Conservation (phyloP, 2,797 vertebrate genomes). For the Acanthurus lineatus region DNA sequence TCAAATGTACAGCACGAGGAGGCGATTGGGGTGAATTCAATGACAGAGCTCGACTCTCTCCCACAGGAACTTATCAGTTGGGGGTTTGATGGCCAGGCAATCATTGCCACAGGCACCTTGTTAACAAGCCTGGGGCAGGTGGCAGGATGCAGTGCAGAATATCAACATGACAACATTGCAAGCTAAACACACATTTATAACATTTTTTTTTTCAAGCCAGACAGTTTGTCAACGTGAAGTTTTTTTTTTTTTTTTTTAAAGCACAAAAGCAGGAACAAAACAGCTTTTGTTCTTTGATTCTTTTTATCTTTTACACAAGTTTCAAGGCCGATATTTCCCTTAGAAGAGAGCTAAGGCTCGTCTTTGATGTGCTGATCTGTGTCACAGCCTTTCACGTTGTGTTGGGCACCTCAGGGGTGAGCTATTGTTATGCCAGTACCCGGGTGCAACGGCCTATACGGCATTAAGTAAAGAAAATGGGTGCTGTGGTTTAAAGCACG, state of each 20-base stretch:
- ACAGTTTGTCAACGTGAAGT: conserved; percentile 46
- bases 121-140: conserved; percentile 81
- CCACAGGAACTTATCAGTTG: conserved; percentile 78
- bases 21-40: conserved; percentile 74
- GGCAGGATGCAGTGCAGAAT: conserved; percentile 68
- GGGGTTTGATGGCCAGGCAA: conserved; percentile 80
- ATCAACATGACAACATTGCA: conserved; percentile 50
- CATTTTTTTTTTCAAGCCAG: conserved; percentile 9
- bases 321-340: conserved; percentile 27
- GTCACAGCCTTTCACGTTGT: conserved; percentile 51
- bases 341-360: conserved; percentile 15
- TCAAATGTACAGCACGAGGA: conserved; percentile 70
- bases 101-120: conserved; percentile 81
- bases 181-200: conserved; percentile 50
- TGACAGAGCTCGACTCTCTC: conserved; percentile 66
- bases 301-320: conserved; percentile 50
- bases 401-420: conserved; percentile 42
- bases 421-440: conserved; percentile 55
- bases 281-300: conserved; percentile 6
- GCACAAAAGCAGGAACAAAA: conserved; percentile 10
- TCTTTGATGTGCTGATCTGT: conserved; percentile 50
- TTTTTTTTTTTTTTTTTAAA: conserved; percentile 38
- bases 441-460: conserved; percentile 30
- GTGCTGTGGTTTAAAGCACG: conserved; percentile 53
- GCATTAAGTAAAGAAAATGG: conserved; percentile 68